Base-by-base conservation (phyloP, 2,113 vertebrate species). In the Ammodytes marinus region DNA sequence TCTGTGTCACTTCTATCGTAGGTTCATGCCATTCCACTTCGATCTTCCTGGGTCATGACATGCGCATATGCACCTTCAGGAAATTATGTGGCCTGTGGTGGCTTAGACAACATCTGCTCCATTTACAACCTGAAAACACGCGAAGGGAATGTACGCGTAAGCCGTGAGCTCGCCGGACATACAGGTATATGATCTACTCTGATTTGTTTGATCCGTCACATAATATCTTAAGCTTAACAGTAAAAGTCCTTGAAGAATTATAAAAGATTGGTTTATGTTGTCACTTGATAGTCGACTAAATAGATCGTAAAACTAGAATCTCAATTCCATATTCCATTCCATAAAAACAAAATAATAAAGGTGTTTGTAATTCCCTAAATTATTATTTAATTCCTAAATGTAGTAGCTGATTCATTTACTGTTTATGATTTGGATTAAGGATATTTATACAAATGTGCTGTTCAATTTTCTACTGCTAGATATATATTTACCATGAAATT, bases 101-200 rank as follows among this genome's bases (percentile, higher is more conserved):
- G 98, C 71, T 96, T 99, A 46, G 98, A 99, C 91, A 99, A 99
- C 96, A 99, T 99, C 89, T 99, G 98, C 90, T 99, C 98, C 92
- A 99, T 99, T 95, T 99, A 99, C 95, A 99, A 99, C 94, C 97
- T 99, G 94, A 99, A 99, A 95, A 99, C 98, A 59, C 98, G 98
- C 11, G 98, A 99, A 94, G 98, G 98, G 89, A 99, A 99, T 80
- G 98, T 99, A 72, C 97, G 98, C 15, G 98, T 99, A 84, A 99
- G 98, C 92, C 98, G 98, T 72, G 98, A 99, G 84, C 95, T 99
- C 68, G 98, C 98, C 43, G 98, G 98, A 91, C 98, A 99, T 86
- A 99, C 98, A 97, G 98, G 98, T 99, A 92, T 39, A 66, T 59
- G 35, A 40, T 39, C 45, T 6, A 13, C 27, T 39, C 11, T 45